These are phyloP conservation scores for Molothrus ater DNA, from an alignment of 2,797 vertebrate genomes.

Conservation along the genomic window DNA sequence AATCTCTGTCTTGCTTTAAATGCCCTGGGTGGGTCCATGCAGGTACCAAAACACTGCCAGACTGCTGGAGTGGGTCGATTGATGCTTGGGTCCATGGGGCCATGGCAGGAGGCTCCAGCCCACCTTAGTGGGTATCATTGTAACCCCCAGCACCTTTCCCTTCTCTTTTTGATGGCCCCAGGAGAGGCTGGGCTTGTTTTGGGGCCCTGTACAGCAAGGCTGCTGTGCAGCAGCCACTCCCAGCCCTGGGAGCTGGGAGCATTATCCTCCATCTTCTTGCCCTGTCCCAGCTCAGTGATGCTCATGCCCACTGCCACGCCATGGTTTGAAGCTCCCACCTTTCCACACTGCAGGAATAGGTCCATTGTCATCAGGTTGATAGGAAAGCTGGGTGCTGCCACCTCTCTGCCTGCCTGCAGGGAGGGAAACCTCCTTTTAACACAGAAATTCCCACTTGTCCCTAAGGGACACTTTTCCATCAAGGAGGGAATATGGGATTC, in stretches of 20 bases:
- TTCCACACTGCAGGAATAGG: background rate
- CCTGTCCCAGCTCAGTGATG: background rate
- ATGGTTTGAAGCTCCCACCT: background rate
- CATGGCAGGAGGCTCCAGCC: background rate
- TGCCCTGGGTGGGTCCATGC: no score
- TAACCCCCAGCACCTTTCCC: background rate
- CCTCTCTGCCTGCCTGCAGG: background rate
- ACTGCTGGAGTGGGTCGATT: fast-evolving
- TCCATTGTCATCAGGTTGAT: background rate
- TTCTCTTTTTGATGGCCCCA: background rate
- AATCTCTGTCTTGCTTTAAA: background rate
- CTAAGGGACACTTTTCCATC: background rate
- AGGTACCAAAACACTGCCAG: background rate
- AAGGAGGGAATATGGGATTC: background rate
- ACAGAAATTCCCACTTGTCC: background rate
- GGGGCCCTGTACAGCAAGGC: background rate
- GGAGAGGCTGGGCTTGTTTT: background rate
- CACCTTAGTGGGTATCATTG: background rate
- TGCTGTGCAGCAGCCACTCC: background rate
- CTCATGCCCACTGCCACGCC: fast-evolving
- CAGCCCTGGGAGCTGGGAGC: background rate
- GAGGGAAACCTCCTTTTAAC: background rate
- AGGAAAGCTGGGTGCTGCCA: background rate
- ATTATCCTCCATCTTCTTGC: background rate
- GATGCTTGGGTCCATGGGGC: fast-evolving